phyloP scores from a whole-genome alignment of 1,140 invertebrate genomes.

The Myzus persicae region DNA sequence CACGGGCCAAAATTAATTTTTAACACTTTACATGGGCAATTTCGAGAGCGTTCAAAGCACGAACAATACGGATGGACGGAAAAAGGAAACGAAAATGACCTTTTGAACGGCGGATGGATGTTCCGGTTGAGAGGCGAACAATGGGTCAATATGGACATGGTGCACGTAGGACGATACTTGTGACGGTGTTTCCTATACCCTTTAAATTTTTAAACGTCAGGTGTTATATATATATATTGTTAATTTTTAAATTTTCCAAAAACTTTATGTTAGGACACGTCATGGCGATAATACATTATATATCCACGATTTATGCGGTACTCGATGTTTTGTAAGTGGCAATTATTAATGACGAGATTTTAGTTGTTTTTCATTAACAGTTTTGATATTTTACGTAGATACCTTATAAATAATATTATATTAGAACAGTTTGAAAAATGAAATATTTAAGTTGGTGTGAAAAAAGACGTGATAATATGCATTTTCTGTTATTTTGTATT shows the following conservation, averaged over 20 bases:
- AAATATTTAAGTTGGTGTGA: too few species aligned
- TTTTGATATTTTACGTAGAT: neutral
- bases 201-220: neutral
- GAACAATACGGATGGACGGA: neutral
- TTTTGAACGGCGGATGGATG: neutral
- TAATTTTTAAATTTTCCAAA: neutral
- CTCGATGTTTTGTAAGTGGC: neutral
- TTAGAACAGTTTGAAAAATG: neutral
- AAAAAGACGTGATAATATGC: neutral
- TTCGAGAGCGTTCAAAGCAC: neutral
- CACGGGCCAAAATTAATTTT: slow-evolving; percentile 23
- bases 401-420: neutral
- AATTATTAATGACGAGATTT: neutral
- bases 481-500: neutral
- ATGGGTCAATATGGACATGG: neutral
- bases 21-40: neutral
- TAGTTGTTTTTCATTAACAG: neutral
- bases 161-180: neutral
- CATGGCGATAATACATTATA: too few species aligned
- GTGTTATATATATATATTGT: neutral
- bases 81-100: slow-evolving; percentile 17
- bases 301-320: neutral
- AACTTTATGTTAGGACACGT: neutral
- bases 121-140: slow-evolving; percentile 29
- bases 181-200: neutral